A percentile compares a stretch with the other conserved stretches of the same genome.
These are phyloP conservation scores for Parapsyche elsis DNA, from an alignment of 1,140 invertebrate species.

Conservation along the genomic window DNA sequence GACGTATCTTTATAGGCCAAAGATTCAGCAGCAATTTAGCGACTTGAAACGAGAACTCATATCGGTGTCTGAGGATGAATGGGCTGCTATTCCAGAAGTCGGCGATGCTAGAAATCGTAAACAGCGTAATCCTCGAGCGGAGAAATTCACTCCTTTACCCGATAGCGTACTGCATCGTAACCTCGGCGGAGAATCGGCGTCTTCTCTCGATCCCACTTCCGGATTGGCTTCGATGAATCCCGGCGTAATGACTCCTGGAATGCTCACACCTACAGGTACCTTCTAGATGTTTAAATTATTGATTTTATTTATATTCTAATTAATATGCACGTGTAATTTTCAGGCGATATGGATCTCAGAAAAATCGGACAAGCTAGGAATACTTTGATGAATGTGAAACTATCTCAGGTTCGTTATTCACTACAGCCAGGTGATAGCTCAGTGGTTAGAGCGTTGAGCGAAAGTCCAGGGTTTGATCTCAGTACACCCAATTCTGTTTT, in stretches of 20 bases:
- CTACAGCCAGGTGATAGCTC: no score
- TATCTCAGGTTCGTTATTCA: conserved; percentile 80
- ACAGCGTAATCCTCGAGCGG: conserved; percentile 92
- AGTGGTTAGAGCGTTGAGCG: no score
- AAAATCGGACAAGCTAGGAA: conserved; percentile 99
- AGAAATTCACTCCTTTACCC: conserved; percentile 97
- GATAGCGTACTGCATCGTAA: conserved; percentile 95
- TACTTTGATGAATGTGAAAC: conserved; percentile 99
- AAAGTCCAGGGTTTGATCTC: neutral
- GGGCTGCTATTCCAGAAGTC: conserved; percentile 97
- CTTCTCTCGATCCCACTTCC: conserved; percentile 86
- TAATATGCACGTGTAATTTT: conserved; percentile 75
- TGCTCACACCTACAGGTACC: conserved; percentile 75
- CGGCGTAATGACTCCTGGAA: conserved; percentile 80
- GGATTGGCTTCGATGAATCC: conserved; percentile 88
- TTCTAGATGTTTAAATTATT: conserved; percentile 29
- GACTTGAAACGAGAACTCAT: conserved; percentile 95
- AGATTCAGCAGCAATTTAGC: conserved; percentile 99
- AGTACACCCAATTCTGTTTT: conserved; percentile 13
- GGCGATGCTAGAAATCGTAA: conserved; percentile 98
- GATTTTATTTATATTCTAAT: no score
- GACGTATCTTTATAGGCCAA: conserved; percentile 71
- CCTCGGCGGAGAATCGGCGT: conserved; percentile 84
- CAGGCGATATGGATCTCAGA: conserved; percentile 94
- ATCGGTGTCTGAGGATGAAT: conserved; percentile 91